These are phyloP conservation scores for Augiades crinisus DNA, from an alignment of 2,888 invertebrate genomes.

Conservation along the genomic window DNA sequence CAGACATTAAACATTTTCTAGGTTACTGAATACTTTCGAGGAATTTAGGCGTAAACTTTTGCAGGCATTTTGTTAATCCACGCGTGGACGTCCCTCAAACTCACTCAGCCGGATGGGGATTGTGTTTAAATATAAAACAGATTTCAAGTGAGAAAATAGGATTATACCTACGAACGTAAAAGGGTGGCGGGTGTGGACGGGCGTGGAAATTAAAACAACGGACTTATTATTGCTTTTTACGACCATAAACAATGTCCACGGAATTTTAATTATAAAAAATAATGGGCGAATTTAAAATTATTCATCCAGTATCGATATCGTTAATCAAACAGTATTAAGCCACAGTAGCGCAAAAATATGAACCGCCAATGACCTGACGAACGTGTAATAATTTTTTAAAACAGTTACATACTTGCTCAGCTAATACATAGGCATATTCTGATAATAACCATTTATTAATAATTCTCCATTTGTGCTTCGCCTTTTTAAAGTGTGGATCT, in stretches of 20 bases:
- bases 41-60: neutral
- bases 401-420: conserved; percentile 84
- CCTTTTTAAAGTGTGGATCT: conserved; percentile 99
- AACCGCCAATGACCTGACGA: too few relatives aligned
- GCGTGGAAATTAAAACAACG: conserved; percentile 8
- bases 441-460: conserved; percentile 95
- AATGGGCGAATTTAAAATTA: too few relatives aligned
- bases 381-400: neutral
- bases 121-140: conserved; percentile 35
- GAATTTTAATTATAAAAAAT: neutral
- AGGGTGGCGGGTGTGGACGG: neutral
- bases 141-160: conserved; percentile 27
- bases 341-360: too few relatives aligned
- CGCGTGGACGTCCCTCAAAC: conserved; percentile 28
- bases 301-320: too few relatives aligned
- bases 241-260: neutral
- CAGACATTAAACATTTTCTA: neutral
- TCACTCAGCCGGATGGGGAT: conserved; percentile 26
- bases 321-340: too few relatives aligned
- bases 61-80: conserved; percentile 30
- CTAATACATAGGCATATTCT: conserved; percentile 97
- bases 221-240: neutral
- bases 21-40: neutral
- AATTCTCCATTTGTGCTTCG: conserved; percentile 99
- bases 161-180: conserved; percentile 7